Evolutionary conservation across 2,888 invertebrate genomes (phyloP).

Genomic region (Pammene aurita): DNA sequence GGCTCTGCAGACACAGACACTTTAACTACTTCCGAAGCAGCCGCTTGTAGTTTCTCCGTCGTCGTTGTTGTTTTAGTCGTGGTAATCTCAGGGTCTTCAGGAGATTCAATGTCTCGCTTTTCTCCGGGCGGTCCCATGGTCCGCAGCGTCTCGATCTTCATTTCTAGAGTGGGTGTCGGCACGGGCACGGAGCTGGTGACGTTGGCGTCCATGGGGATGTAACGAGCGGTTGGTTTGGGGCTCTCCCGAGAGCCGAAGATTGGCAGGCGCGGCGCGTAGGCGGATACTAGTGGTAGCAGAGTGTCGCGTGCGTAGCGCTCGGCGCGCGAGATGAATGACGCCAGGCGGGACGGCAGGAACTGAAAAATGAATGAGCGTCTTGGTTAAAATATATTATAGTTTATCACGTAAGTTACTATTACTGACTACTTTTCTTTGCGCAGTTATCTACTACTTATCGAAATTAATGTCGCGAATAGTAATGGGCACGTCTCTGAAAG

Average conservation of each 20-base stretch:
- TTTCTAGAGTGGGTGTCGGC: slow-evolving; percentile 78
- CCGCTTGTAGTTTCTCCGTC: slow-evolving; percentile 60
- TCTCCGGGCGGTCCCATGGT: slow-evolving; percentile 75
- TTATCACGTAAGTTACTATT: no score
- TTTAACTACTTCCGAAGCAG: slow-evolving; percentile 70
- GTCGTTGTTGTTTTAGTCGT: slow-evolving; percentile 63
- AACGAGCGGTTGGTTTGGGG: slow-evolving; percentile 82
- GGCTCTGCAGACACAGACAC: slow-evolving; percentile 44
- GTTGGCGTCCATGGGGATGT: slow-evolving; percentile 84
- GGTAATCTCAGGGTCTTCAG: slow-evolving; percentile 71
- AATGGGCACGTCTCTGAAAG: no score
- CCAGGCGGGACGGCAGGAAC: slow-evolving; percentile 89
- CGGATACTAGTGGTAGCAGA: slow-evolving; percentile 89
- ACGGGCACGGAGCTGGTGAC: slow-evolving; percentile 67
- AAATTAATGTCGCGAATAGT: no score
- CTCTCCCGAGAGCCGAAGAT: slow-evolving; percentile 80
- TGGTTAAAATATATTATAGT: no score
- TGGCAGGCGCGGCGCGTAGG: slow-evolving; percentile 89
- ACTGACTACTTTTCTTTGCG: neutral
- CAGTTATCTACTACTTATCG: neutral
- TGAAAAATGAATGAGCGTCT: slow-evolving; percentile 56
- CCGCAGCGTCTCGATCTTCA: slow-evolving; percentile 76
- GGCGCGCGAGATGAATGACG: slow-evolving; percentile 90
- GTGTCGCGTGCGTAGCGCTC: slow-evolving; percentile 92
- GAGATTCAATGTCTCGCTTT: slow-evolving; percentile 68